phyloP scores from a whole-genome alignment of 2,113 vertebrate genomes.

The Tinamus guttatus region DNA sequence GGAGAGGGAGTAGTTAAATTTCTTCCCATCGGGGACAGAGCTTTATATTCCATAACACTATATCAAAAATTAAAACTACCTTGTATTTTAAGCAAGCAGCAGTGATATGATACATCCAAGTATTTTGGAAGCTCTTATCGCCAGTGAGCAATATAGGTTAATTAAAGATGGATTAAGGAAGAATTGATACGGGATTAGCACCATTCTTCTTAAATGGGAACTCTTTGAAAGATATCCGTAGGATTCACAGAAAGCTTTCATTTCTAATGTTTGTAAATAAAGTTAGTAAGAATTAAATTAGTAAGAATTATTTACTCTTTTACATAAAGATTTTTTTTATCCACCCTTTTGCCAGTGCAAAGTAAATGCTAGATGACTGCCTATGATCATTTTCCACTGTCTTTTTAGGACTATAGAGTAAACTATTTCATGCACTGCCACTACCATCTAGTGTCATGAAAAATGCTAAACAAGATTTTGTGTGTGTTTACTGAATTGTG shows the following conservation, averaged over 20 bases:
- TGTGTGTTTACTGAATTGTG: not conserved
- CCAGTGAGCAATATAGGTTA: not conserved
- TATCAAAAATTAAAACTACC: not conserved
- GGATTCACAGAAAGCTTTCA: not conserved
- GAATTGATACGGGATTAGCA: not conserved
- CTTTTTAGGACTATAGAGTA: not conserved
- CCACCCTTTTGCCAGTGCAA: not conserved
- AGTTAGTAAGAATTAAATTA: not conserved
- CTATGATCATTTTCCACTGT: not conserved
- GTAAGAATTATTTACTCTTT: not conserved
- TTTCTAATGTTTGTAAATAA: not conserved
- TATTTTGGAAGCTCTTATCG: not conserved
- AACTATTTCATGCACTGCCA: not conserved
- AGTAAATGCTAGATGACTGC: not conserved
- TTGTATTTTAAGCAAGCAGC: not conserved
- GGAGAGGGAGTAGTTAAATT: not conserved
- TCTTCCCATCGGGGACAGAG: not conserved
- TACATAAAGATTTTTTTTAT: not conserved
- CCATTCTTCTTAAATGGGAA: not conserved
- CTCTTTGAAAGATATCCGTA: not conserved
- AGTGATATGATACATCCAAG: not conserved
- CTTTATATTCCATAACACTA: not conserved
- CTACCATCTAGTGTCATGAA: conserved; percentile 29
- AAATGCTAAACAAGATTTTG: not conserved
- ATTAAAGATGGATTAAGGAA: not conserved